Evolutionary conservation across 2,888 invertebrate species (phyloP), one percentile per base, ranked within the genome.

Genomic region (Boloria selene): DNA sequence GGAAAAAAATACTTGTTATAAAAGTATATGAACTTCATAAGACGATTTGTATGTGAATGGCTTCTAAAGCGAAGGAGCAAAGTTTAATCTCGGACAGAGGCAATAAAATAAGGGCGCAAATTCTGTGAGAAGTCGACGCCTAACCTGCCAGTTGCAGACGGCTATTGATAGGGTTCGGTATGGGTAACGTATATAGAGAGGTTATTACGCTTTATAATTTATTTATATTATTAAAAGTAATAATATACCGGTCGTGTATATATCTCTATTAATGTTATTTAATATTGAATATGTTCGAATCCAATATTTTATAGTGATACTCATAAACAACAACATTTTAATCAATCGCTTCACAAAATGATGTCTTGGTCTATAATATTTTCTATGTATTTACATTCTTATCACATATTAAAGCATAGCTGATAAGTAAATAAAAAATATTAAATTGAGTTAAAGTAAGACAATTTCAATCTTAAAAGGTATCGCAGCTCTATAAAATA

Each of bases 101-200:
- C 85, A 90, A 90, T 91, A 90, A 92, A 90, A 87, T 88, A 88
- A 88, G 88, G 87, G 87, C 79, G 86, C 79, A 81, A 87, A 88
- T 88, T 88, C 86, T 83, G 83, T 81, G 86, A 87, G 86, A 85
- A 88, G 86, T 86, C 82, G 85, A 84, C 85, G 83, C 83, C 86
- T 80, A 82, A 84, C 83, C 89, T 90, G 90, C 89, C 91, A 89
- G 83, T 82, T 80, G 84, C 91, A 91, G 90, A 89, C 90, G 84
- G 88, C 86, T 83, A 90, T 90, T 88, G 91, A 90, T 90, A 90
- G 88, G 88, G 87, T 86, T 84, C 79, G 73, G 72, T 79, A 77
- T 79, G 78, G 66, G 64, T 68, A 67, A 81, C 71, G 45, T 74
- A 13, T 74, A 75, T 67, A 74, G 87, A 88, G 88, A 66, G 79